These are phyloP conservation scores for Erebia palarica DNA, from an alignment of 2,888 invertebrate species.

Conservation along the genomic window DNA sequence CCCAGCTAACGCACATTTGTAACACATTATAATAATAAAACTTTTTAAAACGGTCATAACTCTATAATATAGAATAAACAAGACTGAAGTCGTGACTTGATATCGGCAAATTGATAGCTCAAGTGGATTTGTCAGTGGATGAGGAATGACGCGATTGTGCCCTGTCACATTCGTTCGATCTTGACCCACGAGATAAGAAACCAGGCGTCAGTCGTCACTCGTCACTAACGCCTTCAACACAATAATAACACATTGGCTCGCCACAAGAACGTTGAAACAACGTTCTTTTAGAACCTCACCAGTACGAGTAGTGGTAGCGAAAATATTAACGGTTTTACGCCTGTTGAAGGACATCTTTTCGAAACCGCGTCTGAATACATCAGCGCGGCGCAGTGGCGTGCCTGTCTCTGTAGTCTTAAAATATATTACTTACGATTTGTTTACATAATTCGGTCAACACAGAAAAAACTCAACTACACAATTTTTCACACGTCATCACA, in stretches of 20 bases:
- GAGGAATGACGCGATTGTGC: slow-evolving; percentile 33
- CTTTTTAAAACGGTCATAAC: slow-evolving; percentile 37
- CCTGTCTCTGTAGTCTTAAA: no score
- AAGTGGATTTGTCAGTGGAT: slow-evolving; percentile 38
- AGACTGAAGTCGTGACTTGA: slow-evolving; percentile 25
- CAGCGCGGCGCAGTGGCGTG: no score
- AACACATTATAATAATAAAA: slow-evolving; percentile 38
- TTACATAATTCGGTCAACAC: no score
- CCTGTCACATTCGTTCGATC: slow-evolving; percentile 28
- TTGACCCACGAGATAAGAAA: slow-evolving; percentile 44
- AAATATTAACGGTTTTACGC: no score
- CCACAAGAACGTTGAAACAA: neutral
- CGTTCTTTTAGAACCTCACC: no score
- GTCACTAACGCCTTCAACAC: neutral
- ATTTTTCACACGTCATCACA: no score
- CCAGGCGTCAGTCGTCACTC: neutral
- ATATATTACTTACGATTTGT: no score
- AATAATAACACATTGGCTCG: neutral
- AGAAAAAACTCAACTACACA: no score
- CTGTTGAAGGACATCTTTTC: no score
- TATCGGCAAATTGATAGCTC: slow-evolving; percentile 26
- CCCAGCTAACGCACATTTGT: slow-evolving; percentile 24
- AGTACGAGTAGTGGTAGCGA: no score
- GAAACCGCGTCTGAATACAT: no score
- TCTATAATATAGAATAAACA: slow-evolving; percentile 20